These are phyloP conservation scores for Pristionchus arcanus DNA, from an alignment of 2,888 invertebrate genomes.

Conservation along the genomic window DNA sequence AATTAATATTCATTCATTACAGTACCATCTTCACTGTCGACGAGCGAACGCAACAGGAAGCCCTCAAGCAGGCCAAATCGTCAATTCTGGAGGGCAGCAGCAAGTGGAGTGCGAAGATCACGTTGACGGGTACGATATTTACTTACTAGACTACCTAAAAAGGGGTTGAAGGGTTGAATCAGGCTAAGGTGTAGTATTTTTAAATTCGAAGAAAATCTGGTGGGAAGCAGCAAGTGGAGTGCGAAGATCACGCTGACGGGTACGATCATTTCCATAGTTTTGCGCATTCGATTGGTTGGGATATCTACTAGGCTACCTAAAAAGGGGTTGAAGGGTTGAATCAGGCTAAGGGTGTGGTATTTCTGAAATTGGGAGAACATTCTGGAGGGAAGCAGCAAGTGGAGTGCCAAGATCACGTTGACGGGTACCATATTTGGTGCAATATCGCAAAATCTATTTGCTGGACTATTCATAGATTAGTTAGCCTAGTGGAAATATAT, in stretches of 20 bases:
- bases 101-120: slow-evolving; percentile 99
- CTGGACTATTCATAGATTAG: no score
- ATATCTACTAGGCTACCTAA: no score
- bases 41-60: slow-evolving; percentile 92
- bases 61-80: slow-evolving; percentile 98
- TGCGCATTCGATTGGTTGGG: no score
- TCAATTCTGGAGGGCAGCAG: slow-evolving; percentile 98
- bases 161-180: no score
- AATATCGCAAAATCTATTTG: no score
- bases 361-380: slow-evolving; percentile 82
- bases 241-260: slow-evolving; percentile 99
- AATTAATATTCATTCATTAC: slow-evolving; percentile 83
- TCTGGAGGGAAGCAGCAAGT: slow-evolving; percentile 98
- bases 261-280: no score
- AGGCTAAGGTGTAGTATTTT: no score
- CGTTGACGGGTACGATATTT: slow-evolving; percentile 89
- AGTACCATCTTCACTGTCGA: slow-evolving; percentile 92
- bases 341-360: no score
- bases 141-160: no score
- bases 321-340: no score
- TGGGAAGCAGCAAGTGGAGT: slow-evolving; percentile 99
- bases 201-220: slow-evolving; percentile 86
- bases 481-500: no score
- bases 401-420: slow-evolving; percentile 99
- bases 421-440: no score